phyloP scores from a whole-genome alignment of 2,888 invertebrate genomes.

The Scaptomyza parva region DNA sequence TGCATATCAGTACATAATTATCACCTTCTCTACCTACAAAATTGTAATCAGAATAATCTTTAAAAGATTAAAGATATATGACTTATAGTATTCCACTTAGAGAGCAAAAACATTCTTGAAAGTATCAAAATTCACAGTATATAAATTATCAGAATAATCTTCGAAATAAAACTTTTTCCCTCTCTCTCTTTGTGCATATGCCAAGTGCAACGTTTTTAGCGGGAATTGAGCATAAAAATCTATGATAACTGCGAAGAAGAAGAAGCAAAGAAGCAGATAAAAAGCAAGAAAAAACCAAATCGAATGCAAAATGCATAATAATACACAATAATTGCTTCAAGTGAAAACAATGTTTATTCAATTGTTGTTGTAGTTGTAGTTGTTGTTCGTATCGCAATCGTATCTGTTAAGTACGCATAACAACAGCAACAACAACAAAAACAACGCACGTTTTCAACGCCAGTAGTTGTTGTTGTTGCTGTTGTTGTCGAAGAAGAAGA shows the following conservation, averaged over 20 bases:
- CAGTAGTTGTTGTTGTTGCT: conserved; percentile 38
- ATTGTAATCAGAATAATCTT: no score
- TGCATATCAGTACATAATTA: no score
- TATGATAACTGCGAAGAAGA: conserved; percentile 31
- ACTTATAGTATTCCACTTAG: no score
- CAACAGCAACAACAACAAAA: conserved; percentile 7
- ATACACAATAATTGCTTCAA: conserved; percentile 79
- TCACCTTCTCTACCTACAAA: no score
- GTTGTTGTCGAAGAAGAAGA: conserved; percentile 4
- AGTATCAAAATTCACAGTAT: no score
- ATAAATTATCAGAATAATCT: no score
- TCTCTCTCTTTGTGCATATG: not conserved
- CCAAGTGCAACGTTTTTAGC: conserved; percentile 22
- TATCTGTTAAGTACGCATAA: conserved; percentile 65
- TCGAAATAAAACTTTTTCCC: not conserved
- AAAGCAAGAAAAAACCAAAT: conserved; percentile 15
- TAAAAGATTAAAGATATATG: no score
- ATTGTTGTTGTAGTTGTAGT: conserved; percentile 27
- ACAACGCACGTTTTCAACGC: conserved; percentile 51
- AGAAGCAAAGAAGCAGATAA: conserved; percentile 8
- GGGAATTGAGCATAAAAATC: conserved; percentile 32
- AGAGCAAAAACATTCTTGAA: no score
- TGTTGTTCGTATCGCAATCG: conserved; percentile 49
- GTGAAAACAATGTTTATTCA: conserved; percentile 71
- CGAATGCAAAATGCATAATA: conserved; percentile 45